Evolutionary conservation across 2,797 vertebrate genomes (phyloP).

Genomic region (Lutra lutra): DNA sequence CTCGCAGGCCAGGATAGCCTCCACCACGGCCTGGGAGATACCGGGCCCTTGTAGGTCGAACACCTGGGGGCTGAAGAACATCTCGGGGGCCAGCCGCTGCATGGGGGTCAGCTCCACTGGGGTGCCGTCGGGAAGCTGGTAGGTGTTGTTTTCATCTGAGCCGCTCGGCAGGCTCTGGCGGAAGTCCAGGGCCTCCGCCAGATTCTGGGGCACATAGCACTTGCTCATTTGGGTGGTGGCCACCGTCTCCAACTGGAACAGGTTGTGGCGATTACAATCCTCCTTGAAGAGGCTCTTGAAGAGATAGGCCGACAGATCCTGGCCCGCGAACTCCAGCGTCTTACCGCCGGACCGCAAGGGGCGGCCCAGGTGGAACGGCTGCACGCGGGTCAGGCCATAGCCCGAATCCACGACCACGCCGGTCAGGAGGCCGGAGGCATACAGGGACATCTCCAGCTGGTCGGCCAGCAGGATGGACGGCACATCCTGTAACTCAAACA

Average conservation of each 20-base stretch:
- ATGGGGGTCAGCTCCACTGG: constrained; percentile 53
- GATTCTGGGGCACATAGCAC: background rate
- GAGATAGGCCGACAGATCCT: constrained; percentile 39
- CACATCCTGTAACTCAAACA: constrained; percentile 75
- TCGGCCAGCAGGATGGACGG: constrained; percentile 71
- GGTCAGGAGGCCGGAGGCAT: constrained; percentile 40
- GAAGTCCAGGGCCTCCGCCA: background rate
- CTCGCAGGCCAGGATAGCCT: constrained; percentile 66
- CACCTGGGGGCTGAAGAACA: constrained; percentile 71
- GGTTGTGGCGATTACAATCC: accelerated
- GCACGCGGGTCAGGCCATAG: constrained; percentile 56
- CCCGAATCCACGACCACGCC: constrained; percentile 70
- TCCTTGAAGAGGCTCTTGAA: constrained; percentile 53
- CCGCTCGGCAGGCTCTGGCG: background rate
- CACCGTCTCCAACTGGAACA: background rate
- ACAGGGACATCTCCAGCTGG: constrained; percentile 78
- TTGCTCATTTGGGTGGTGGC: accelerated
- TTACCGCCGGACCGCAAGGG: background rate
- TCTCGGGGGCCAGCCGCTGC: constrained; percentile 73
- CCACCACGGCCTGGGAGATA: background rate
- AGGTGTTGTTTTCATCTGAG: background rate
- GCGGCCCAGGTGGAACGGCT: constrained; percentile 63
- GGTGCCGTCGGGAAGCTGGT: constrained; percentile 72
- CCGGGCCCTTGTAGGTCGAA: constrained; percentile 58
- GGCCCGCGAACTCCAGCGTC: constrained; percentile 40